Evolutionary conservation across 2,797 vertebrate species (phyloP), one percentile per base, ranked within the genome.

Genomic region (Taeniopygia guttata): DNA sequence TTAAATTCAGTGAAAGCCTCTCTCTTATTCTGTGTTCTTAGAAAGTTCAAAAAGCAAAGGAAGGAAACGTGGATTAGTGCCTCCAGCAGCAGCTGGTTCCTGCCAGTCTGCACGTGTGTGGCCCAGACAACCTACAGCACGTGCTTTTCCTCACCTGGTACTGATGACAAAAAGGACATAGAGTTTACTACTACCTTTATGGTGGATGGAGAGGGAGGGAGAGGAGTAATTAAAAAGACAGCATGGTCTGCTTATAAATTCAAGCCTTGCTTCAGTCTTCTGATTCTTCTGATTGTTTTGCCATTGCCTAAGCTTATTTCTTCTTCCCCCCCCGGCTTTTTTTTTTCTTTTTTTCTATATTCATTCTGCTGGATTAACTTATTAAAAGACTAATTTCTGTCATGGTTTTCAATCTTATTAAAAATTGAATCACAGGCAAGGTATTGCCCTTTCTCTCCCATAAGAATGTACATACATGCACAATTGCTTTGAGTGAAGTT

Each of bases 61-160:
- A 30, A 62, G 12, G 18, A 51, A 64, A n/a, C 5, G 2, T 51
- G 43, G 30, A 22, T 75, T 46, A 72, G 15, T 46, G 30, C 13
- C 54, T 58, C 27, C 59, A 84, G 55, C 26, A 43, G 58, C 30
- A 75, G 25, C 58, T 90, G 10, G 6, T 27, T 89, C 45, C 64
- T 87, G 56, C 32, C 38, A 80, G 1, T 16, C 49, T 55, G 66
- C 27, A 20, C 0, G 0, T 58, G 56, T 43, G 62, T 43, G 29
- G 45, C 30, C 34, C 62, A 54, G 49, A 15, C 22, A 87, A 10
- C 11, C 19, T 46, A 20, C 21, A 66, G 14, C 32, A n/a, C 0
- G 5, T 73, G 16, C 25, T 81, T 72, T 58, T 70, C 25, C 42
- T 77, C 10, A 3, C 18, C 16, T 58, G 32, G 8, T 23, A 21